Percentiles rank a stretch among this genome's conserved stretches.
Evolutionary conservation across 2,888 invertebrate genomes (phyloP).

Genomic region (Drosophila fulvimacula): DNA sequence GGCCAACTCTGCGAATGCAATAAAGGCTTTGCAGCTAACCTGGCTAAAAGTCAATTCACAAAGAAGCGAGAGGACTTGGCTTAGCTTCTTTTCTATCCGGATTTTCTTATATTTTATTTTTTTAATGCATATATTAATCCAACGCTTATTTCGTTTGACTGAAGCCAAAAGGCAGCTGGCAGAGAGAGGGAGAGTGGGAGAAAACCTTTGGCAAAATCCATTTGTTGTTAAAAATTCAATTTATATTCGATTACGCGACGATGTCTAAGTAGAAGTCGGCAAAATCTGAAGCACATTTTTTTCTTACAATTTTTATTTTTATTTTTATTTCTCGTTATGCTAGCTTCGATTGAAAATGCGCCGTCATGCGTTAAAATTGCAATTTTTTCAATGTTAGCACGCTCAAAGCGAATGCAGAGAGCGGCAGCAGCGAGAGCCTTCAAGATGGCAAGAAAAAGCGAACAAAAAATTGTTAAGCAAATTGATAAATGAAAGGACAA

Average conservation of each 20-base stretch:
- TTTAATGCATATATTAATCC: conserved; percentile 78
- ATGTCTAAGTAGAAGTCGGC: conserved; percentile 67
- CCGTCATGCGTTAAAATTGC: conserved; percentile 79
- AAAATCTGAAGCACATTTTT: conserved; percentile 50
- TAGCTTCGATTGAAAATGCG: conserved; percentile 70
- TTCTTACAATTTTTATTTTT: conserved; percentile 2
- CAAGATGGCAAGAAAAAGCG: conserved; percentile 3
- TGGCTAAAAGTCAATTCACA: conserved; percentile 11
- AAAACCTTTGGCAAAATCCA: conserved; percentile 70
- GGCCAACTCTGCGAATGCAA: conserved; percentile 19
- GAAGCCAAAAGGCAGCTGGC: conserved; percentile 43
- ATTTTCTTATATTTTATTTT: conserved; percentile 44
- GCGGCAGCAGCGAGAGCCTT: background rate
- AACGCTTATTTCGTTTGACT: conserved; percentile 69
- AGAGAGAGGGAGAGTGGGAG: background rate
- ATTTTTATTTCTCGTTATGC: background rate
- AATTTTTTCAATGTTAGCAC: conserved; percentile 52
- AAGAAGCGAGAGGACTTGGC: background rate
- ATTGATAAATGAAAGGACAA: conserved; percentile 68
- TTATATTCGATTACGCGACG: conserved; percentile 78
- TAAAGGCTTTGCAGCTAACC: conserved; percentile 8
- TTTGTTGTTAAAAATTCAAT: conserved; percentile 73
- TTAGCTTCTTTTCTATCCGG: background rate
- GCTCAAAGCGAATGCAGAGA: conserved; percentile 32
- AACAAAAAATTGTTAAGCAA: conserved; percentile 50